Evolutionary conservation across 2,888 invertebrate genomes (phyloP), one percentile per base, ranked within the genome.

Genomic region (Priocnemis perturbator): DNA sequence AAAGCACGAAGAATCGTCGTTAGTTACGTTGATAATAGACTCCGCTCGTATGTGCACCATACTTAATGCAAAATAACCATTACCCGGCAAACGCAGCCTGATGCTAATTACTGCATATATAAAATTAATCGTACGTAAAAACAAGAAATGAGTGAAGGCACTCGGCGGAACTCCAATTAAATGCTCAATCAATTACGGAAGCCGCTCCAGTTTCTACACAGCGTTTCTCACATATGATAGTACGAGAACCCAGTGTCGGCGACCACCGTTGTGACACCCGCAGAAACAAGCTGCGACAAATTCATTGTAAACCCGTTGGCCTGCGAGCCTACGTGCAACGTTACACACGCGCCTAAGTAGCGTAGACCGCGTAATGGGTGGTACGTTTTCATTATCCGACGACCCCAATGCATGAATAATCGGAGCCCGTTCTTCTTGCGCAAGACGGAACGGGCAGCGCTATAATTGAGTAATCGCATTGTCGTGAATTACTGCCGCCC

Each of bases 381-480:
- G 66, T 73, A 71, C 60, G 66, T 73, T 76, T 80, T 68, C 64
- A 78, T 78, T 73, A 81, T 70, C 57, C 62, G 52, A n/a, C 69
- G 77, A 61, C 77, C 77, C 66, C 78, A 69, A 77, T 81, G 57
- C 82, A 78, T 78, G 63, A 17, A 67, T 77, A 81, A 81, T 78
- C 67, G 73, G 64, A 37, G 50, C 67, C 64, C 53, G 55, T 60
- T 11, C 57, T 45, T 53, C 74, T 79, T 79, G 66, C 71, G 73
- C 67, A 78, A 78, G 71, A 74, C 66, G 64, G 65, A 61, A 69
- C n/a, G 19, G 44, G 53, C 26, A 9, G 50, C 71, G 55, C 44
- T 45, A 58, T 66, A 72, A 72, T 76, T 79, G 70, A 60, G 74
- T 55, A 74, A 78, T 68, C 56, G 60, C 53, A 60, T 69, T 67